These are phyloP conservation scores for Catostomus latipinnis DNA, from an alignment of 2,797 vertebrate species.

Conservation along the genomic window DNA sequence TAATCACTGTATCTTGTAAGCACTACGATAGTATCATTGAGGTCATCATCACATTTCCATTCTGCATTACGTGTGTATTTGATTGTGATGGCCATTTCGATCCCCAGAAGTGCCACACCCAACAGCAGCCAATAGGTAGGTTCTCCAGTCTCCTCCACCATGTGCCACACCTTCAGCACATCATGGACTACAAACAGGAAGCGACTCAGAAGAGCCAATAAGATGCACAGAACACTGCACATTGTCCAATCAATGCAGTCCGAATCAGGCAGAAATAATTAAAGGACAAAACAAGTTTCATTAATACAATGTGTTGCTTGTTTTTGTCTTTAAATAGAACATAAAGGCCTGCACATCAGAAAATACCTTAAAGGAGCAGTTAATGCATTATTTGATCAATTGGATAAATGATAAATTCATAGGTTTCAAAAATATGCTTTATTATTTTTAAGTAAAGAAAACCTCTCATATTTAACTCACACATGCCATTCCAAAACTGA, in stretches of 20 bases:
- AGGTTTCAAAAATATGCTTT: neutral
- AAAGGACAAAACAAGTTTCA: neutral
- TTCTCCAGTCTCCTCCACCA: conserved; percentile 71
- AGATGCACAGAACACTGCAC: conserved; percentile 69
- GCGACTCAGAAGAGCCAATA: conserved; percentile 78
- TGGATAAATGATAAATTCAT: neutral
- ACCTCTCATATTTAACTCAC: too few species aligned
- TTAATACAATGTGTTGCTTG: neutral
- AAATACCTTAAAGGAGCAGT: neutral
- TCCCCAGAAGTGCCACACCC: conserved; percentile 73
- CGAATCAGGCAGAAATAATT: neutral
- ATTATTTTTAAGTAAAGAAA: too few species aligned
- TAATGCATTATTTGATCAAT: neutral
- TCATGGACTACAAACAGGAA: conserved; percentile 77
- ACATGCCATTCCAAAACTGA: too few species aligned
- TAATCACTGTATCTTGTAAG: neutral
- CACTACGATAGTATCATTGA: neutral
- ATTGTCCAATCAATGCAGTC: conserved; percentile 54
- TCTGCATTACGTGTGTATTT: conserved; percentile 76
- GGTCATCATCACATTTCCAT: conserved; percentile 79
- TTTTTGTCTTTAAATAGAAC: neutral
- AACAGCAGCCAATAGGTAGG: conserved; percentile 76
- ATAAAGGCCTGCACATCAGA: neutral
- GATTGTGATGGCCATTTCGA: conserved; percentile 79
- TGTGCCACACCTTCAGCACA: conserved; percentile 72